These are phyloP conservation scores for Myotis daubentonii DNA, from an alignment of 2,797 vertebrate genomes.

Conservation along the genomic window DNA sequence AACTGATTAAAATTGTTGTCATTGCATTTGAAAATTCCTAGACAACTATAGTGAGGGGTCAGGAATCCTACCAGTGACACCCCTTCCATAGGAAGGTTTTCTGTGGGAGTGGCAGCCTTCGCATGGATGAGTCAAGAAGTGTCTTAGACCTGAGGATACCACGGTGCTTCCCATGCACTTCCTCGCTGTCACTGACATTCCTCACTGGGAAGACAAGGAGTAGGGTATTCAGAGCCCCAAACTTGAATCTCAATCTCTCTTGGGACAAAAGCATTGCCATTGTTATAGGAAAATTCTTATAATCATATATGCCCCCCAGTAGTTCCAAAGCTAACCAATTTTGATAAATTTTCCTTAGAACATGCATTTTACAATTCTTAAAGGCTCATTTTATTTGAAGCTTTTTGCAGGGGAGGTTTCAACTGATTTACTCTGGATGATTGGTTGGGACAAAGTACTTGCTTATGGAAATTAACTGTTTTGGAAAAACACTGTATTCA, in stretches of 20 bases:
- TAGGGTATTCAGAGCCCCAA: neutral
- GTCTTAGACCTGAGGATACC: neutral
- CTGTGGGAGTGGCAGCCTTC: neutral
- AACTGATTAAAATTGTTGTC: neutral
- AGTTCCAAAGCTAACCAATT: constrained; percentile 4
- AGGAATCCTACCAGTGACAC: neutral
- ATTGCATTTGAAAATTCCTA: neutral
- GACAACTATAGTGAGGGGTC: neutral
- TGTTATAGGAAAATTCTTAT: neutral
- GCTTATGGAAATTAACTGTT: constrained; percentile 36
- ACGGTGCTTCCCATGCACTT: neutral
- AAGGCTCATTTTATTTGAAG: neutral
- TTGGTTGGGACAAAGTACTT: neutral
- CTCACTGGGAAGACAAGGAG: neutral
- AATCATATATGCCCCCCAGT: neutral
- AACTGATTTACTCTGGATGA: neutral
- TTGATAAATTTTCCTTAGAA: constrained; percentile 25
- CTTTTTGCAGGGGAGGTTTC: neutral
- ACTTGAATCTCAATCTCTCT: neutral
- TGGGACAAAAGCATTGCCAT: neutral
- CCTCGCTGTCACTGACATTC: neutral
- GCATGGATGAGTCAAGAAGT: neutral
- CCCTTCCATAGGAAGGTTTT: neutral
- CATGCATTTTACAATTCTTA: neutral
- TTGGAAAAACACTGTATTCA: constrained; percentile 10